Evolutionary conservation across 2,113 vertebrate genomes (phyloP).

Genomic region (Myotis lucifugus): DNA sequence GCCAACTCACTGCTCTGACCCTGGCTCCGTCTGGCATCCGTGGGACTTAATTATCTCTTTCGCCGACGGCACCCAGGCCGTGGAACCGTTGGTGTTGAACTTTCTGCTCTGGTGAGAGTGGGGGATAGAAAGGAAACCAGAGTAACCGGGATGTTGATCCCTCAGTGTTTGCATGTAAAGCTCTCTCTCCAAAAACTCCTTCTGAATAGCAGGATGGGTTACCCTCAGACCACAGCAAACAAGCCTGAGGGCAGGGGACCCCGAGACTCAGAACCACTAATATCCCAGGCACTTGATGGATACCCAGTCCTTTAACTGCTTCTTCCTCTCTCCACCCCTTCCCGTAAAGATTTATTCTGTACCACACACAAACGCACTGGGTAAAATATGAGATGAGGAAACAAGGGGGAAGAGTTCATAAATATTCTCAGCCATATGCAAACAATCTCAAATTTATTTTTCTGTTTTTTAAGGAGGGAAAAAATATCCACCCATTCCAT

Average conservation of each 20-base stretch:
- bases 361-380: conserved; percentile 84
- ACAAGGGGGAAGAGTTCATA: conserved; percentile 86
- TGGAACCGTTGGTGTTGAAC: neutral
- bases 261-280: conserved; percentile 42
- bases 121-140: neutral
- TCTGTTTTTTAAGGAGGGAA: conserved; percentile 70
- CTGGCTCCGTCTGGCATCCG: neutral
- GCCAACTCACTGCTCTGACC: neutral
- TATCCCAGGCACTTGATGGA: conserved; percentile 70
- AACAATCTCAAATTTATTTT: conserved; percentile 88
- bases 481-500: conserved; percentile 86
- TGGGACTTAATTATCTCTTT: neutral
- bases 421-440: conserved; percentile 87
- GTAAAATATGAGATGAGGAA: conserved; percentile 86
- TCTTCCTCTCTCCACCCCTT: conserved; percentile 42
- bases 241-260: conserved; percentile 51
- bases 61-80: neutral
- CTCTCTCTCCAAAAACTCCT: conserved; percentile 1
- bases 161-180: conserved; percentile 57
- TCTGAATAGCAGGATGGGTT: conserved; percentile 26
- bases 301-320: conserved; percentile 74
- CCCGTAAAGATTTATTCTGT: conserved; percentile 84
- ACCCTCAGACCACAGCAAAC: conserved; percentile 61
- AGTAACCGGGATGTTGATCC: conserved; percentile 38
- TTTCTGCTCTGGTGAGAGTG: conserved; percentile 37